Percentiles rank a stretch among this genome's conserved stretches.
Conservation (phyloP, 2,888 invertebrate genomes). For the Bibio marci region DNA sequence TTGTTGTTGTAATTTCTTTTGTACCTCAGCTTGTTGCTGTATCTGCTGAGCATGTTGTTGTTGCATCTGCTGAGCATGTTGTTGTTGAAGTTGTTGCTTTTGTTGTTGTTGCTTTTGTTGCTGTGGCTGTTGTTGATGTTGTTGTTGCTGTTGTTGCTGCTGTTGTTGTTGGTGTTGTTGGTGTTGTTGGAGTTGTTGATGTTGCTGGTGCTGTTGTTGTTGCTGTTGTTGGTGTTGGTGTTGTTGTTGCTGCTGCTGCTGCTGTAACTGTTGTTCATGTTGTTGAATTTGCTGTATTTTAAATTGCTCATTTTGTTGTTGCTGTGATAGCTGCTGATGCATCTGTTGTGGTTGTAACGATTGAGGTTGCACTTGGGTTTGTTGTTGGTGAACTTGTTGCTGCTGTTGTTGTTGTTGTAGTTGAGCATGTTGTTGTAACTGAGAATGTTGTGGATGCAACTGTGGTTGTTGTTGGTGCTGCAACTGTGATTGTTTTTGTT, state of each 20-base stretch:
- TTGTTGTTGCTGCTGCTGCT: slow-evolving; percentile 17
- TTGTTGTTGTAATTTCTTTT: slow-evolving; percentile 27
- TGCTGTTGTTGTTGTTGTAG: background rate
- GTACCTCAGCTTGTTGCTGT: slow-evolving; percentile 8
- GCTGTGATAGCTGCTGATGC: slow-evolving; percentile 28
- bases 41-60: background rate
- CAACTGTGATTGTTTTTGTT: background rate
- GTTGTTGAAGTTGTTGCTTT: background rate
- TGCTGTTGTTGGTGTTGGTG: slow-evolving; percentile 15
- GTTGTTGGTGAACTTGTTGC: slow-evolving; percentile 20
- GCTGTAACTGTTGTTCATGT: slow-evolving; percentile 6
- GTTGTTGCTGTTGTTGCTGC: slow-evolving; percentile 11
- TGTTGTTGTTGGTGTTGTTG: slow-evolving; percentile 17
- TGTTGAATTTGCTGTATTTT: slow-evolving; percentile 16
- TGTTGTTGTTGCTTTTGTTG: background rate
- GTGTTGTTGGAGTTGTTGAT: slow-evolving; percentile 17
- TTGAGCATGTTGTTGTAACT: too few species aligned
- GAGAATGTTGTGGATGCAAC: too few species aligned
- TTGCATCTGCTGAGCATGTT: background rate
- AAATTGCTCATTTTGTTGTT: slow-evolving; percentile 12
- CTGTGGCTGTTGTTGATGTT: slow-evolving; percentile 12
- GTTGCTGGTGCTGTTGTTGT: slow-evolving; percentile 10
- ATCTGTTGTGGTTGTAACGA: slow-evolving; percentile 22
- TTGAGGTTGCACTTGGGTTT: slow-evolving; percentile 20
- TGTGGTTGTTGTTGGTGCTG: background rate